Evolutionary conservation across 2,113 vertebrate species (phyloP).

Genomic region (Silurus meridionalis): DNA sequence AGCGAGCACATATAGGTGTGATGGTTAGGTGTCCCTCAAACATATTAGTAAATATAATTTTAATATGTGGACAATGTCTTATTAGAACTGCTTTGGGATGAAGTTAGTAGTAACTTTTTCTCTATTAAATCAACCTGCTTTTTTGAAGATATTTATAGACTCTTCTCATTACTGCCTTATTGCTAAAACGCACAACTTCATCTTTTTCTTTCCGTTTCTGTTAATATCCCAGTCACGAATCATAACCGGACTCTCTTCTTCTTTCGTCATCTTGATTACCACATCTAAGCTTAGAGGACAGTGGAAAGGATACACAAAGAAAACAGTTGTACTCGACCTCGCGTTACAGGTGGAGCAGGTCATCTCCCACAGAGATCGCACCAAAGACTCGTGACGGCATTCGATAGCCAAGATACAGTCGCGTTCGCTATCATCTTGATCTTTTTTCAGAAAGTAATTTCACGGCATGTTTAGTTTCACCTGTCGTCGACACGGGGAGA

Average conservation of each 20-base stretch:
- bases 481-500: neutral
- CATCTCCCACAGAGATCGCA: neutral
- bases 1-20: neutral
- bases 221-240: neutral
- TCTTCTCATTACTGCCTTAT: neutral
- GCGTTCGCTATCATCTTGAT: neutral
- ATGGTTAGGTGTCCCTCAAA: neutral
- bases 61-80: too few relatives aligned
- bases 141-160: neutral
- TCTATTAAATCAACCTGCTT: neutral
- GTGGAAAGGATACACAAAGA: neutral
- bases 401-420: neutral
- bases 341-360: neutral
- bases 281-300: neutral
- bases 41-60: neutral
- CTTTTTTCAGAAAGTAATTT: neutral
- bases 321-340: neutral
- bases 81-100: too few relatives aligned
- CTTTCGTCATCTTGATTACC: neutral
- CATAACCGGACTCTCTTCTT: neutral
- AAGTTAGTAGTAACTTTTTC: neutral
- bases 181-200: neutral
- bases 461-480: constrained; percentile 11
- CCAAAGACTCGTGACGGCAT: neutral
- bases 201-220: neutral